phyloP scores from a whole-genome alignment of 2,888 invertebrate genomes.

The Notocelia uddmanniana region DNA sequence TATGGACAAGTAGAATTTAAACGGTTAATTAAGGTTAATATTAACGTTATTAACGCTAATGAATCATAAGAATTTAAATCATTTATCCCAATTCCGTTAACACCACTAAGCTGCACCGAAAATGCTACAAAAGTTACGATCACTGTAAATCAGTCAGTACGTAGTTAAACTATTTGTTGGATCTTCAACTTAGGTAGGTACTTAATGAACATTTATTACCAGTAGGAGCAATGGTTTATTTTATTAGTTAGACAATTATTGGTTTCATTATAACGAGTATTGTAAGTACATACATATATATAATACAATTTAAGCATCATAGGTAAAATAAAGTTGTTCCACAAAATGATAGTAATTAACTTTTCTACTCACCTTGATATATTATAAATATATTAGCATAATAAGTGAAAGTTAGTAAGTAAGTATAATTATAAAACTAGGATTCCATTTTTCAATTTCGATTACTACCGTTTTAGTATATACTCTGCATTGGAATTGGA shows the following conservation, averaged over 20 bases:
- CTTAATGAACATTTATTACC: neutral
- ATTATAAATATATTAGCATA: neutral
- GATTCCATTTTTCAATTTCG: neutral
- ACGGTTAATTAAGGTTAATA: too few relatives aligned
- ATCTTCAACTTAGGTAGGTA: neutral
- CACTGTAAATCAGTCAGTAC: too few relatives aligned
- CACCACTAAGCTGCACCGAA: too few relatives aligned
- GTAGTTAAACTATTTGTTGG: too few relatives aligned
- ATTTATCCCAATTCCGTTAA: too few relatives aligned
- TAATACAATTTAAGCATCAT: neutral
- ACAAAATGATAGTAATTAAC: neutral
- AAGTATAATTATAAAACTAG: neutral
- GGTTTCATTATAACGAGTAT: neutral
- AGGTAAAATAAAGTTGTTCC: neutral
- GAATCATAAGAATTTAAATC: too few relatives aligned
- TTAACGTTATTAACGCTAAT: too few relatives aligned
- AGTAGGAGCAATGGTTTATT: neutral
- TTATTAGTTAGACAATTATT: too few relatives aligned
- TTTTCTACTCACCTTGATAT: constrained; percentile 14
- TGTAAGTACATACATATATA: neutral
- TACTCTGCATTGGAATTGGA: neutral
- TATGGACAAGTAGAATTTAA: too few relatives aligned
- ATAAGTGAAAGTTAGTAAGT: constrained; percentile 1
- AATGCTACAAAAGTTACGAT: too few relatives aligned
- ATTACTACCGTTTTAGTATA: constrained; percentile 18